Base-by-base conservation (phyloP, 1,140 invertebrate genomes). In the Tribolium madens region DNA sequence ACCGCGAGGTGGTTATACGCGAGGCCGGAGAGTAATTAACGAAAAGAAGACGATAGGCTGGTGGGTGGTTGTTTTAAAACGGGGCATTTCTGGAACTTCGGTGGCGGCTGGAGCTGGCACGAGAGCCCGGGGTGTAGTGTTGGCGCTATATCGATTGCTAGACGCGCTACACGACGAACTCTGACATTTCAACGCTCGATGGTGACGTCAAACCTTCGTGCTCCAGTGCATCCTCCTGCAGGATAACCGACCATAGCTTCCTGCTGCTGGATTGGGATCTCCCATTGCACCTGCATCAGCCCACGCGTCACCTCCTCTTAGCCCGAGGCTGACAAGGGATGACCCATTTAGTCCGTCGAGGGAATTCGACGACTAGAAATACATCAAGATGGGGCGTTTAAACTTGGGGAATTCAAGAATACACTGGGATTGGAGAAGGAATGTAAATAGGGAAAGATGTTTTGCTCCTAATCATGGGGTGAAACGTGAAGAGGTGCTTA, bases 121-220 rank as follows among this genome's bases (percentile, higher is more conserved):
- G 50, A 53, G 71, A 18, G 47, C 71, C 71, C 71, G 70, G 71
- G 71, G 71, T 73, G 70, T 73, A 53, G 47, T 52, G 47, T 52
- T 73, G 70, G 21, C 71, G 71, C 71, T 73, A 73, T 57, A 73
- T 73, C 71, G 71, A 73, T 73, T 73, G 71, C 71, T 15, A 73
- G 46, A 64, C 52, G 52, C 15, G 52, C 52, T 57, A 57, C 71
- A 53, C 48, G 48, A 73, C 50, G 71, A 73, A 73, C 71, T 73
- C 50, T 73, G 71, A 53, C 71, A 73, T 73, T 73, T 73, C 50
- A 73, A 53, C 71, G 48, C 48, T 14, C 52, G 33, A 12, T 73
- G 21, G 48, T 73, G 71, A 73, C 71, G 71, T 73, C 71, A 73
- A 73, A 52, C 4, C 42, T 47, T 71, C 47, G 68, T 71, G 68